Conservation (phyloP, 2,113 vertebrate genomes). For the Zosterops pallidus region DNA sequence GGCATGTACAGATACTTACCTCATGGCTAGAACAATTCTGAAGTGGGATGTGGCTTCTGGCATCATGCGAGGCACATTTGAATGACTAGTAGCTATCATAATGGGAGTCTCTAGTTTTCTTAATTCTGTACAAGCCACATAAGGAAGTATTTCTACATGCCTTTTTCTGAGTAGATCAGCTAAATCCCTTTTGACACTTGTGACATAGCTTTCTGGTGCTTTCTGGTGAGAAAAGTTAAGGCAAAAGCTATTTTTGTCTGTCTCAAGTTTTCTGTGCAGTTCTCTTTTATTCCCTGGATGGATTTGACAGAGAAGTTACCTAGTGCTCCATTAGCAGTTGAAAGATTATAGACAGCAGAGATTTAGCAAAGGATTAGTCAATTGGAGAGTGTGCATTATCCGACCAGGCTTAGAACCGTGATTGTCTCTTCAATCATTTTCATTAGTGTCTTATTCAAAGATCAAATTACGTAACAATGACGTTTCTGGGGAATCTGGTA, state of each 20-base stretch:
- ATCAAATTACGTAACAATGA: constrained; percentile 84
- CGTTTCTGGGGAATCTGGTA: constrained; percentile 68
- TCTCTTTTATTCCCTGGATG: constrained; percentile 38
- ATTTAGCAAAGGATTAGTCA: constrained; percentile 81
- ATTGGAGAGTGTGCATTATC: constrained; percentile 72
- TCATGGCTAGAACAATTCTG: not conserved
- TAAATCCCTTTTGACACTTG: not conserved
- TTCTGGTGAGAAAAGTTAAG: not conserved
- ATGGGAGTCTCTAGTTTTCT: not conserved
- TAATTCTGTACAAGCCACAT: not conserved
- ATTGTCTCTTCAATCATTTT: constrained; percentile 84
- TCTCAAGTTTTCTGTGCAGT: constrained; percentile 38
- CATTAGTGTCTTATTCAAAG: constrained; percentile 87
- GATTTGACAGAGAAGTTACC: constrained; percentile 69
- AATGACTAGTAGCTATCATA: not conserved
- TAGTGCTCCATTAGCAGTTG: constrained; percentile 71
- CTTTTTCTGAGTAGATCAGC: not conserved
- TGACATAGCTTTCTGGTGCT: not conserved
- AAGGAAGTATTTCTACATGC: not conserved
- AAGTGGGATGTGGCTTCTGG: not conserved
- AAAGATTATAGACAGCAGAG: constrained; percentile 77
- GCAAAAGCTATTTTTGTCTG: not conserved
- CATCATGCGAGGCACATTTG: not conserved
- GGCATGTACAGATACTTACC: not conserved
- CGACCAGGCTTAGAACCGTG: constrained; percentile 77